Evolutionary conservation across 2,888 invertebrate species (phyloP), one percentile per base, ranked within the genome.

Genomic region (Acleris laterana): DNA sequence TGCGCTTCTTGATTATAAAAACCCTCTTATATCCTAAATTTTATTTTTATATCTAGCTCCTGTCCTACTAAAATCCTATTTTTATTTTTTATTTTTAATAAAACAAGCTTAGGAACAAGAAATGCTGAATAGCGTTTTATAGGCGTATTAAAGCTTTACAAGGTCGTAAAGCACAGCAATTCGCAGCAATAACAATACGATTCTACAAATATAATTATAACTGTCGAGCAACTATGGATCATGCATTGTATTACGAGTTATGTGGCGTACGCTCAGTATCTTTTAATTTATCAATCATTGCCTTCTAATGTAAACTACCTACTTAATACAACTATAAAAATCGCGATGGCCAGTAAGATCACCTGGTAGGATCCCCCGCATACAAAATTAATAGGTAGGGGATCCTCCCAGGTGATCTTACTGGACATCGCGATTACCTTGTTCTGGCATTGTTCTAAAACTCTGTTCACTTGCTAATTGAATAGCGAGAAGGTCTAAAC

Each of bases 1-100:
- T 85, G 81, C 84, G 91, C 92, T 93, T 92, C 72, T 90, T 90
- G 83, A 78, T 81, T 83, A 80, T 84, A 80, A 81, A 82, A 83
- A 81, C 71, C 83, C 83, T 84, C 81, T 83, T 83, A 73, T 80
- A 80, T 84, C 82, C 74, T 79, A 76, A 78, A 74, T 74, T 78
- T 79, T 76, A 78, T 81, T 82, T 80, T 63, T 69, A 71, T 73
- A 72, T 71, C 76, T 72, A 74, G 81, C 80, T 85, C 89, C 86
- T 84, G 71, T 82, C 85, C 86, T 78, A 83, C 80, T 88, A 82
- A 82, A 77, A 73, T 80, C 76, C 71, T 72, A 74, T 75, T 78
- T 79, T 73, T 74, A 72, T 70, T 75, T 46, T 38, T 76, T 77
- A 69, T 72, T 69, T 67, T 72, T 56, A 50, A 55, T 58, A 49